Percentiles rank a stretch among this genome's conserved stretches.
Evolutionary conservation across 2,797 vertebrate genomes (phyloP).

Genomic region (Hydrophis major): DNA sequence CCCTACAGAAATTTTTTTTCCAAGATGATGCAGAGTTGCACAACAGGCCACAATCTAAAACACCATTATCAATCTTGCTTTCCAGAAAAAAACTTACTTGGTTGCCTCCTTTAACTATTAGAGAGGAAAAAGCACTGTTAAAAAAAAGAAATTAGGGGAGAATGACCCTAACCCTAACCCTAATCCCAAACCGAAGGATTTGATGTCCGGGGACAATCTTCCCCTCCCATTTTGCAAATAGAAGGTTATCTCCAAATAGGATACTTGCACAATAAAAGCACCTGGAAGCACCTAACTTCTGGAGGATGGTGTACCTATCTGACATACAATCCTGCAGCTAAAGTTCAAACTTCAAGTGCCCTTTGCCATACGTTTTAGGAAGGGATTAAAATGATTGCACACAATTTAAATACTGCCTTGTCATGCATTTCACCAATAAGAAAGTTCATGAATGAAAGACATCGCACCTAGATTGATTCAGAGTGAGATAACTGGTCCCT

Average conservation of each 20-base stretch:
- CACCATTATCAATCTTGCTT: neutral
- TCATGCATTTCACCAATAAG: neutral
- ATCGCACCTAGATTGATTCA: neutral
- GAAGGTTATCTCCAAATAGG: neutral
- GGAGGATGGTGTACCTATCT: neutral
- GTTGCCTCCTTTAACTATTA: neutral
- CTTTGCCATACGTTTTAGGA: too few relatives aligned
- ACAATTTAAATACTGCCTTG: neutral
- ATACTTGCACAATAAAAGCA: neutral
- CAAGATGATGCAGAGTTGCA: neutral
- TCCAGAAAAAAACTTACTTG: neutral
- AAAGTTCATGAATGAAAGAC: neutral
- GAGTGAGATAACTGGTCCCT: neutral
- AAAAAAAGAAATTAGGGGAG: neutral
- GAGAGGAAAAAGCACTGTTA: neutral
- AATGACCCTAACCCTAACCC: neutral
- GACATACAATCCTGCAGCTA: neutral
- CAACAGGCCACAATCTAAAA: neutral
- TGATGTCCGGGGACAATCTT: neutral
- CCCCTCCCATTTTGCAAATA: neutral
- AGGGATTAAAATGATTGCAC: neutral
- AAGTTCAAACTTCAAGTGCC: neutral
- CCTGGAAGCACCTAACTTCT: neutral
- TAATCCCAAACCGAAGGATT: neutral
- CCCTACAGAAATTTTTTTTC: rapidly evolving